Evolutionary conservation across 2,113 vertebrate genomes (phyloP).

Genomic region (Mus spicilegus): DNA sequence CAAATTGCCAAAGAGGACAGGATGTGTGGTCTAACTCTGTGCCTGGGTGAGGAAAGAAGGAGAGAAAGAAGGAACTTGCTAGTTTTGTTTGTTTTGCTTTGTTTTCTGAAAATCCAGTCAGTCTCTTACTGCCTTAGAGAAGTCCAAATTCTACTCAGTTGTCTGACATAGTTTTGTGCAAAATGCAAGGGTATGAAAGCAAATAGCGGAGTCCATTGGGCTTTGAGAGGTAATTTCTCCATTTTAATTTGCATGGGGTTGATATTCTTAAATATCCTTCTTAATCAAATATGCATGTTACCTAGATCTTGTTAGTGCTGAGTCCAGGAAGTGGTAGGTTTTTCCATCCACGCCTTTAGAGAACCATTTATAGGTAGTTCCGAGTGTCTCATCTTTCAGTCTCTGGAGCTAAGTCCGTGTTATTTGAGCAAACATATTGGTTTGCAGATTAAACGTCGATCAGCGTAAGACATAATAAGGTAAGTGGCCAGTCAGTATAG

Average conservation of each 20-base stretch:
- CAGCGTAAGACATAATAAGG: neutral
- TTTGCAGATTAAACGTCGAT: slow-evolving; percentile 21
- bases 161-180: neutral
- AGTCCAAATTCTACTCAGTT: neutral
- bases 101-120: neutral
- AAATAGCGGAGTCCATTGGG: neutral
- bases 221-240: neutral
- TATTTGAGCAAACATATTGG: neutral
- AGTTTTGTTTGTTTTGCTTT: neutral
- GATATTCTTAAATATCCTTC: neutral
- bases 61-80: neutral
- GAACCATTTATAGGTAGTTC: neutral
- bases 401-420: neutral
- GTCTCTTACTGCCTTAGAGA: no score
- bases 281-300: neutral
- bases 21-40: neutral
- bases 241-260: neutral
- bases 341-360: neutral
- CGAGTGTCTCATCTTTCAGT: neutral
- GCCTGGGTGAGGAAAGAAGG: neutral
- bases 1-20: neutral
- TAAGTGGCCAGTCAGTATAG: neutral
- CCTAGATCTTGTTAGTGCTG: slow-evolving; percentile 1
- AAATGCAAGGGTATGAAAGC: neutral
- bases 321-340: neutral